Evolutionary conservation across 2,113 vertebrate genomes (phyloP), one percentile per base, ranked within the genome.

Genomic region (Seriola quinqueradiata): DNA sequence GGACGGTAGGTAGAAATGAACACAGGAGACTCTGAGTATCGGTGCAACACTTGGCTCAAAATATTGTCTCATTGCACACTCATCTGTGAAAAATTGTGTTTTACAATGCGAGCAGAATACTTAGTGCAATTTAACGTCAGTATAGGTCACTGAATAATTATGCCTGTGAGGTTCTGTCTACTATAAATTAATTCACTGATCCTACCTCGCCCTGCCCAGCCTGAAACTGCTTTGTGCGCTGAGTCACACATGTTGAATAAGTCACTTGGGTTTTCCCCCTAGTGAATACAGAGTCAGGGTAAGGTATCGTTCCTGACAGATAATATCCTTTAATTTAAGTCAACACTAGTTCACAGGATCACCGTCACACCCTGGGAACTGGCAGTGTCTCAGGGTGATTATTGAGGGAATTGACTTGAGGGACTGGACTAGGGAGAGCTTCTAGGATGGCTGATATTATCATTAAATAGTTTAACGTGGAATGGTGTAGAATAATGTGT

Each of bases 291-390:
- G 52, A 75, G 67, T 36, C 64, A 44, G 42, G 11, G 13, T 55
- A 70, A 74, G 4, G 40, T 75, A 52, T 86, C 78, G 25, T 85
- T 70, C 21, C 23, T 73, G 69, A 67, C 61, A 85, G 85, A 90
- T 78, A 68, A 83, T 89, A 84, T 84, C 69, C 57, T 34, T 68
- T 78, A 79, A 84, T 89, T 54, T 71, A 61, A 75, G 79, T 81
- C 65, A 61, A 57, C 57, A 46, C 23, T 42, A 74, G 66, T 88
- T 89, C 71, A 69, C 54, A 58, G 61, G 70, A 84, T 87, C 83
- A 19, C 60, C 25, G 79, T 79, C 78, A 79, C 86, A 65, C 84
- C 82, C 80, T 76, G 2, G 23, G 32, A 80, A 38, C 76, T 75
- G 87, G 34, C 80, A 25, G 46, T 36, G 76, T 84, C 84, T 66